Conservation (phyloP, 2,797 vertebrate genomes). For the Champsocephalus gunnari region DNA sequence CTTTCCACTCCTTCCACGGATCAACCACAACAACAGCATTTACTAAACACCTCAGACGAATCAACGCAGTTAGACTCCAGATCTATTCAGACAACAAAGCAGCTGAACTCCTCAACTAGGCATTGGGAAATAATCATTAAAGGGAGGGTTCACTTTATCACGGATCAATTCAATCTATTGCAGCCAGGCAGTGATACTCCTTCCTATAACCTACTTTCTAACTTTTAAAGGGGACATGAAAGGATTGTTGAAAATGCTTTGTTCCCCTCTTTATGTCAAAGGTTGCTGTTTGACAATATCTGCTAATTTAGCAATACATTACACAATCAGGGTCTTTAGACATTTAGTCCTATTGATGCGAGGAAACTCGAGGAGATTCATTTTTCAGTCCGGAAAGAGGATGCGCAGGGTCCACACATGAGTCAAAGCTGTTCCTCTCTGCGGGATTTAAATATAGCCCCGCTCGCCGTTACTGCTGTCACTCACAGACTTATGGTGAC, state of each 20-base stretch:
- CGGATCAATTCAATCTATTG: conserved; percentile 66
- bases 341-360: conserved; percentile 26
- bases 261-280: neutral
- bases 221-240: conserved; percentile 20
- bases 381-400: conserved; percentile 58
- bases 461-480: conserved; percentile 69
- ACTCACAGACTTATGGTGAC: conserved; percentile 70
- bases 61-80: conserved; percentile 44
- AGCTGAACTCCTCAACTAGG: conserved; percentile 51
- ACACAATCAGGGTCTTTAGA: conserved; percentile 30
- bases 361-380: conserved; percentile 37
- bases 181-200: conserved; percentile 39
- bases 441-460: conserved; percentile 75
- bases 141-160: conserved; percentile 55
- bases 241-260: conserved; percentile 2
- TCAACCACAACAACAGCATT: conserved; percentile 43
- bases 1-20: conserved; percentile 63
- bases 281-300: neutral
- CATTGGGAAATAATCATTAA: conserved; percentile 60
- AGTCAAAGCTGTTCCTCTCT: conserved; percentile 72
- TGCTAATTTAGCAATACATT: conserved; percentile 28
- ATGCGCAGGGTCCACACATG: conserved; percentile 51
- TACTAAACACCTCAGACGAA: conserved; percentile 42
- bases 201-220: conserved; percentile 56
- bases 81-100: conserved; percentile 58